Conservation (phyloP, 2,113 vertebrate genomes). For the Steatornis caripensis region DNA sequence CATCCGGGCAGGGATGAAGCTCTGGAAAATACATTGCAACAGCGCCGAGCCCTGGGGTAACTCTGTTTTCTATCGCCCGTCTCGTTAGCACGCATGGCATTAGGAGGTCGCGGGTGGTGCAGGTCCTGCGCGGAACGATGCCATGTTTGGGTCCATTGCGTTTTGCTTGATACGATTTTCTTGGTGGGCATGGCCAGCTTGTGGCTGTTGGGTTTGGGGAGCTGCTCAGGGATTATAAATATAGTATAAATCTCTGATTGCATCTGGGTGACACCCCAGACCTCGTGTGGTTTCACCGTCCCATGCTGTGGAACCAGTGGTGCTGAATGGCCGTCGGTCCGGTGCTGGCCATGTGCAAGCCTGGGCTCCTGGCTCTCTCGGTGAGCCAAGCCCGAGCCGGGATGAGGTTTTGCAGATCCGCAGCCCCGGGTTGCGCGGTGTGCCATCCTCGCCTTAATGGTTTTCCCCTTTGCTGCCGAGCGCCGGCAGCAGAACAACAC, state of each 20-base stretch:
- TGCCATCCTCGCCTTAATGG: neutral
- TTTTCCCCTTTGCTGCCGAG: neutral
- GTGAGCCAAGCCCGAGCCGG: neutral
- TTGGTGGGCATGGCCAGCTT: neutral
- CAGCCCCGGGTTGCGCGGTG: neutral
- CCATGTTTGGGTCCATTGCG: fast-evolving
- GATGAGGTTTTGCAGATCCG: neutral
- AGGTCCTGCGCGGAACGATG: fast-evolving
- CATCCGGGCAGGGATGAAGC: neutral
- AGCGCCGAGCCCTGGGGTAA: neutral
- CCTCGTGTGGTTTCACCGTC: fast-evolving
- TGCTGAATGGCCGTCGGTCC: fast-evolving
- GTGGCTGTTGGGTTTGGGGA: neutral
- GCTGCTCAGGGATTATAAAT: neutral
- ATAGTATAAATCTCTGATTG: neutral
- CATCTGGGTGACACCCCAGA: neutral
- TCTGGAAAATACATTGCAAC: neutral
- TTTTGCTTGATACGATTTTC: fast-evolving
- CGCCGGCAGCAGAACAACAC: fast-evolving
- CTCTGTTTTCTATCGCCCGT: neutral
- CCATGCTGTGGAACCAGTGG: neutral
- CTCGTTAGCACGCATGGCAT: fast-evolving
- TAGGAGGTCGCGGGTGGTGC: fast-evolving
- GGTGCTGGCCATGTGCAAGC: fast-evolving
- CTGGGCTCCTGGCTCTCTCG: neutral